Evolutionary conservation across 2,797 vertebrate species (phyloP), one percentile per base, ranked within the genome.

Genomic region (Falco biarmicus): DNA sequence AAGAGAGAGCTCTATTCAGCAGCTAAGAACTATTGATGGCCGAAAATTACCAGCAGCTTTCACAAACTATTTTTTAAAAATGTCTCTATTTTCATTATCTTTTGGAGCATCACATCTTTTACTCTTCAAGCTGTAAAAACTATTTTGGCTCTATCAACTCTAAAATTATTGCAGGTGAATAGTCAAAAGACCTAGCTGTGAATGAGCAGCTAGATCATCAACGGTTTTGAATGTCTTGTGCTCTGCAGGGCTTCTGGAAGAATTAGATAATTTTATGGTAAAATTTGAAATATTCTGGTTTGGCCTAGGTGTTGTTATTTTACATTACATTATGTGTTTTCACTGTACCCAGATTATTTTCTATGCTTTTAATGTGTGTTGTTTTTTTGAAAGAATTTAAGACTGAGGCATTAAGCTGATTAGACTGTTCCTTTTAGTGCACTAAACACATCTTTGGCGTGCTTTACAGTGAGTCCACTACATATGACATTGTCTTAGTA

Each of bases 401-500:
- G 37, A 66, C n/a, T 77, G 3, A 6, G 77, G 51, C 15, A 43
- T 34, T 84, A 34, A 83, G 64, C 63, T 57, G 70, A 82, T 95
- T 74, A 90, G 63, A 90, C 68, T 39, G 47, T 56, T 94, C 63
- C 83, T 96, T 84, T 77, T 54, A 76, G 63, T 41, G 69, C 68
- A 76, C 70, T 87, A 79, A 91, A 74, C 63, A 29, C 74, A 71
- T 84, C 54, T 88, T 88, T 96, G 81, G 85, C 34, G 1, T 24
- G 59, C 48, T 89, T 90, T 96, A 75, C 79, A 91, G 74, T 16
- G 59, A 87, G 91, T 84, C 69, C 82, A 84, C 84, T 96, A 50
- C 71, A 74, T 21, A 77, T 57, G 77, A 95, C 92, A 94, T 19
- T 95, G 95, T 83, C 74, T 92, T 70, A 75, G 87, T 51, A 94